Conservation (phyloP, 2,113 vertebrate species). For the Pantherophis guttatus region DNA sequence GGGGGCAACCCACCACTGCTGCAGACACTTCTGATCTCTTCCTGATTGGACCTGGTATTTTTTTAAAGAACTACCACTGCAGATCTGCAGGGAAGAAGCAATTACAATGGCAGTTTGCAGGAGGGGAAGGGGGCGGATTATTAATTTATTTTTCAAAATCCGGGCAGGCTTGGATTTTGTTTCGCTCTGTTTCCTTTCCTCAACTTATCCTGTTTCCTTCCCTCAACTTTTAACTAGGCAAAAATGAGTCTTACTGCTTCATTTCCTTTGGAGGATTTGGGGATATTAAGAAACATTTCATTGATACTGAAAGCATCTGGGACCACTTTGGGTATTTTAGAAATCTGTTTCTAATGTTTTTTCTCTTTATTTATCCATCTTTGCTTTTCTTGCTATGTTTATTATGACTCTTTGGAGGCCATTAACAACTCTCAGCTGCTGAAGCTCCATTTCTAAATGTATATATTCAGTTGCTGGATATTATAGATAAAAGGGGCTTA, state of each 20-base stretch:
- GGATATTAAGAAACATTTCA: slow-evolving; percentile 11
- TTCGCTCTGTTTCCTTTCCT: not conserved
- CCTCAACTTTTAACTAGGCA: slow-evolving; percentile 8
- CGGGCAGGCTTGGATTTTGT: not conserved
- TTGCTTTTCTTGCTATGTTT: slow-evolving; percentile 9
- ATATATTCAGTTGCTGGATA: not conserved
- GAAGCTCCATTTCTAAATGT: not conserved
- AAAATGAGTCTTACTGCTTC: slow-evolving; percentile 2
- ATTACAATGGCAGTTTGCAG: not conserved
- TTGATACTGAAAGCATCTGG: slow-evolving; percentile 7
- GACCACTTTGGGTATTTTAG: not conserved
- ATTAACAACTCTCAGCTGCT: not conserved
- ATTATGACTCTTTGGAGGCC: not conserved
- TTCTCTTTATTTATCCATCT: not conserved
- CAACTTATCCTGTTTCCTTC: not conserved
- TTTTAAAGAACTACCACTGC: not conserved
- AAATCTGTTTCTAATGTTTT: slow-evolving; percentile 11
- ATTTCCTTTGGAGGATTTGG: slow-evolving; percentile 9
- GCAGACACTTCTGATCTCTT: not conserved
- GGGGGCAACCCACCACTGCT: too few relatives aligned
- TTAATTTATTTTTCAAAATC: slow-evolving; percentile 9
- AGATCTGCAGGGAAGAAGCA: not conserved
- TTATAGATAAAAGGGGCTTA: not conserved
- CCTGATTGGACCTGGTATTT: not conserved
- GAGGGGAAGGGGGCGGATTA: not conserved